Evolutionary conservation across 92 coral and sea anemone genomes (phyloP).

Genomic region (Nematostella vectensis): DNA sequence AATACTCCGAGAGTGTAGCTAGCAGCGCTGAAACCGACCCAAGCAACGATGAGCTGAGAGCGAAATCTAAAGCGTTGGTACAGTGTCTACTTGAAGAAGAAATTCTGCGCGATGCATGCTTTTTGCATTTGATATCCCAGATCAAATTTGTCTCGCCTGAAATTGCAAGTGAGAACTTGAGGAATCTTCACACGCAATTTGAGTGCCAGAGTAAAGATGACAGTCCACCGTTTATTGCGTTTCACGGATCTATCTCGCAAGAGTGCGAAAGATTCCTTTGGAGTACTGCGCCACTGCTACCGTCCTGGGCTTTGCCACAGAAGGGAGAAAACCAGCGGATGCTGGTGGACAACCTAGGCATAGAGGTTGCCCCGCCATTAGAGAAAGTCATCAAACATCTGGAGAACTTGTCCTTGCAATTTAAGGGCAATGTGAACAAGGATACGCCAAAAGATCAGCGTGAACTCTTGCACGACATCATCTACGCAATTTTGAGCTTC

Average conservation of each 20-base stretch:
- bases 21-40: conserved; percentile 35
- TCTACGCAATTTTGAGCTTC: conserved; percentile 61
- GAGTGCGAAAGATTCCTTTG: conserved; percentile 72
- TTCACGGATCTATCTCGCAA: conserved; percentile 73
- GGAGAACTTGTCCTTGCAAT: conserved; percentile 53
- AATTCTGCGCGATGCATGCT: conserved; percentile 67
- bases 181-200: conserved; percentile 55
- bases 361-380: conserved; percentile 60
- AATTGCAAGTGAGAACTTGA: conserved; percentile 41
- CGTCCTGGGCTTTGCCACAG: conserved; percentile 76
- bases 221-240: conserved; percentile 66
- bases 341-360: conserved; percentile 66
- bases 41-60: conserved; percentile 27
- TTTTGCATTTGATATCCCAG: conserved; percentile 64
- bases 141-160: conserved; percentile 84
- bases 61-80: conserved; percentile 62
- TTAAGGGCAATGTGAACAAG: conserved; percentile 76
- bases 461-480: conserved; percentile 69
- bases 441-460: conserved; percentile 84
- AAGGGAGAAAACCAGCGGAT: conserved; percentile 31
- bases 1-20: conserved; percentile 67
- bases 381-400: conserved; percentile 81
- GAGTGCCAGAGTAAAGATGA: conserved; percentile 49
- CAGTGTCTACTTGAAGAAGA: conserved; percentile 56
- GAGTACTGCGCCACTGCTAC: conserved; percentile 71